Evolutionary conservation across 2,888 invertebrate species (phyloP).

Genomic region (Eurois occulta): DNA sequence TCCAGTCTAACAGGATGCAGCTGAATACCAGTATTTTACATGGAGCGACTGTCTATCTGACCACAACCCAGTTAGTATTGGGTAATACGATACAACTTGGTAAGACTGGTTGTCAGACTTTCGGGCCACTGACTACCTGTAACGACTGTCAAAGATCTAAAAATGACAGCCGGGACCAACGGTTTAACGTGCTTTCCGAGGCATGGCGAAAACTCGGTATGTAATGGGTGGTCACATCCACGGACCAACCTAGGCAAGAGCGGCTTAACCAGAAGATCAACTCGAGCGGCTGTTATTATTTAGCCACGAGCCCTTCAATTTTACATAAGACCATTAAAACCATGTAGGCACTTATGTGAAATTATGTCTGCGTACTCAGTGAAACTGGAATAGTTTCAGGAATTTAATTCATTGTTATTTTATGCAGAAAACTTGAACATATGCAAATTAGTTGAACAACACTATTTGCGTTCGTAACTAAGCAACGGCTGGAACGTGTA

Average conservation of each 20-base stretch:
- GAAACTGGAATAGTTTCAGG: constrained; percentile 23
- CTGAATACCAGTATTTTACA: not conserved
- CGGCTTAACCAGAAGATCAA: not conserved
- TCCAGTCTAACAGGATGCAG: not conserved
- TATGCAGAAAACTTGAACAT: constrained; percentile 31
- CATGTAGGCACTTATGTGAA: not conserved
- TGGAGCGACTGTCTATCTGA: not conserved
- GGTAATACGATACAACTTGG: not conserved
- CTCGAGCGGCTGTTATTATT: not conserved
- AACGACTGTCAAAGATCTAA: not conserved
- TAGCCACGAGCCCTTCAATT: not conserved
- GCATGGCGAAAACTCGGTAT: not conserved
- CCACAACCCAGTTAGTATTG: not conserved
- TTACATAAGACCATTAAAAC: constrained; percentile 4
- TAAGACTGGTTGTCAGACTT: not conserved
- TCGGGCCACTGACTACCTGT: not conserved
- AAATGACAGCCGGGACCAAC: not conserved
- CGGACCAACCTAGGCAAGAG: not conserved
- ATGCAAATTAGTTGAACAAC: constrained; percentile 27
- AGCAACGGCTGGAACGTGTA: constrained; percentile 18
- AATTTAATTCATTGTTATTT: constrained; percentile 23
- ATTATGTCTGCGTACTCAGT: not conserved
- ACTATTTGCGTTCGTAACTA: constrained; percentile 21
- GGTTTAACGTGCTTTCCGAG: not conserved
- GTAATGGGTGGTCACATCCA: not conserved